Evolutionary conservation across 2,888 invertebrate genomes (phyloP).

Genomic region (Morpho achilles): DNA sequence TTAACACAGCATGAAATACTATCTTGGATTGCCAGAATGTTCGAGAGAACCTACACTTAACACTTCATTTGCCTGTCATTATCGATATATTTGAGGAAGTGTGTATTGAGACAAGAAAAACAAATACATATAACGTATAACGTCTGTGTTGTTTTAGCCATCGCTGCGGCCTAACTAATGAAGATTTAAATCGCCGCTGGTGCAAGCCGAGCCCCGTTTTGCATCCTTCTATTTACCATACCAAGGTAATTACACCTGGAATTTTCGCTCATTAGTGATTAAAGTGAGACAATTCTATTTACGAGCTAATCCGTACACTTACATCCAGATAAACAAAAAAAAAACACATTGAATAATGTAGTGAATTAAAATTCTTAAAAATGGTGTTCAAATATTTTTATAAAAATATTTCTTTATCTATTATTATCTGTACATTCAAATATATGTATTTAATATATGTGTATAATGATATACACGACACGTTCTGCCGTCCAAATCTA

Average conservation of each 20-base stretch:
- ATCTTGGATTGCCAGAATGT: no score
- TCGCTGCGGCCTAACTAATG: constrained; percentile 90
- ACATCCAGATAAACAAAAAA: constrained; percentile 21
- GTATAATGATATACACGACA: no score
- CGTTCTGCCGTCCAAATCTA: no score
- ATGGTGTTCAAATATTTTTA: no score
- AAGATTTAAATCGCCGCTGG: constrained; percentile 93
- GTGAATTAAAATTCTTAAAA: no score
- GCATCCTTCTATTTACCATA: constrained; percentile 91
- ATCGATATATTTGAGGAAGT: no score
- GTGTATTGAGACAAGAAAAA: no score
- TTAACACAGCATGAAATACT: no score
- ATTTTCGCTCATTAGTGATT: constrained; percentile 29
- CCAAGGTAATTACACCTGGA: constrained; percentile 77
- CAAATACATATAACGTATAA: constrained; percentile 37
- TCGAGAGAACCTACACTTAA: no score
- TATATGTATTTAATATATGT: no score
- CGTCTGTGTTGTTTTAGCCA: constrained; percentile 80
- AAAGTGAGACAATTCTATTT: constrained; percentile 29
- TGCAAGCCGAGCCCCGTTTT: constrained; percentile 84
- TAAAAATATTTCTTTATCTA: background rate
- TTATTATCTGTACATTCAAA: no score
- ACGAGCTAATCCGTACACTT: constrained; percentile 23
- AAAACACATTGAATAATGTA: constrained; percentile 11
- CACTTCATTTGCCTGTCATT: no score